phyloP scores from a whole-genome alignment of 2,888 invertebrate species.

The Thymelicus lineola region DNA sequence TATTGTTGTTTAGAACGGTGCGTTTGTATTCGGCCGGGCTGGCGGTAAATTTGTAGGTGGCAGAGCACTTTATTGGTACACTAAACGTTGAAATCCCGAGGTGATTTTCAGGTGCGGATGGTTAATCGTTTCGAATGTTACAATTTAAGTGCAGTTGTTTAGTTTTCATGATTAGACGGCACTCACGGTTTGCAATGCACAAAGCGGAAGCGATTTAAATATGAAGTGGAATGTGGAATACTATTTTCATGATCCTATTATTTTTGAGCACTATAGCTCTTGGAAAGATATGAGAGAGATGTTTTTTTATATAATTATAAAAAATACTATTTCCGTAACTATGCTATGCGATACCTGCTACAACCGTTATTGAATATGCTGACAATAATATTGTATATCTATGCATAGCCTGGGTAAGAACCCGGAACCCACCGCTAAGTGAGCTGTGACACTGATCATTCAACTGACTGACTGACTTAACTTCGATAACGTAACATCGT shows the following conservation, averaged over 20 bases:
- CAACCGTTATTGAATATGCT: too few relatives aligned
- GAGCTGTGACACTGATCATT: too few relatives aligned
- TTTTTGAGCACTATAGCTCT: too few relatives aligned
- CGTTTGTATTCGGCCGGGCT: slow-evolving; percentile 48
- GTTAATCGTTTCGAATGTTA: slow-evolving; percentile 54
- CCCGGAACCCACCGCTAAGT: too few relatives aligned
- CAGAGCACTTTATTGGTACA: slow-evolving; percentile 51
- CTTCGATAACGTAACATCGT: background rate
- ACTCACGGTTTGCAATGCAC: slow-evolving; percentile 25
- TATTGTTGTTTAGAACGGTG: slow-evolving; percentile 8
- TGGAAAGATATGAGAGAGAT: too few relatives aligned
- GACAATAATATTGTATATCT: too few relatives aligned
- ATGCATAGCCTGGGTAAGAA: too few relatives aligned
- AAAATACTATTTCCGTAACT: too few relatives aligned
- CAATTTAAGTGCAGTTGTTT: slow-evolving; percentile 41
- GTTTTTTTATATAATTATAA: too few relatives aligned
- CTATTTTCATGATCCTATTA: background rate
- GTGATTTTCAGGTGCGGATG: slow-evolving; percentile 54
- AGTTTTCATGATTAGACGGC: slow-evolving; percentile 36
- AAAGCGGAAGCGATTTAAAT: slow-evolving; percentile 27
- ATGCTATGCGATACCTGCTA: too few relatives aligned
- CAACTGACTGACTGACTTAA: too few relatives aligned
- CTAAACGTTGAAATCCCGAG: slow-evolving; percentile 53
- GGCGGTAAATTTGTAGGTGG: slow-evolving; percentile 41
- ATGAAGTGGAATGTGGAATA: slow-evolving; percentile 6